Conservation (phyloP, 2,113 vertebrate genomes). For the Bucco capensis region DNA sequence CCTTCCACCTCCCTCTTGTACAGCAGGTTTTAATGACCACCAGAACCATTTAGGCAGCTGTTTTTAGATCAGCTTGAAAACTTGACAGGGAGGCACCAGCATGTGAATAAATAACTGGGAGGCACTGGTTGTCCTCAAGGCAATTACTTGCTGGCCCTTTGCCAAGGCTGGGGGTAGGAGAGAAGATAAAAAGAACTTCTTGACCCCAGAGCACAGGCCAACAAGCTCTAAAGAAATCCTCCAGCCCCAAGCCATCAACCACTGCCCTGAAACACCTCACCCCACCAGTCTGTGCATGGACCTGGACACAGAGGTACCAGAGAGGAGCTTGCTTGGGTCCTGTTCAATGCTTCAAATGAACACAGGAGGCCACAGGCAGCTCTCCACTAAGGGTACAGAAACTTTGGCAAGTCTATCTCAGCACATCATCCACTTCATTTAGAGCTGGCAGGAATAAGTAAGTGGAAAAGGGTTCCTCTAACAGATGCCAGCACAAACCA, state of each 20-base stretch:
- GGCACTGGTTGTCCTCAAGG: neutral
- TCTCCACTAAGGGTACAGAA: neutral
- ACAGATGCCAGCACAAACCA: neutral
- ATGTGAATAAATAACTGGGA: neutral
- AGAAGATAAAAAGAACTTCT: neutral
- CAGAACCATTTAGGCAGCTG: neutral
- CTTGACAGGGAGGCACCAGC: neutral
- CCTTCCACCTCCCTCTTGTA: neutral
- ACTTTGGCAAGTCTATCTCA: neutral
- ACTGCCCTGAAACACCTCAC: neutral
- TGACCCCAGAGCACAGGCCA: neutral
- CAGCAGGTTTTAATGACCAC: neutral
- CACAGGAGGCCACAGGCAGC: neutral
- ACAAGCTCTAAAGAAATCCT: neutral
- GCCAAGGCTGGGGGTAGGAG: neutral
- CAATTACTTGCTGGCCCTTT: neutral
- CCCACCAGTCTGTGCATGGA: accelerated
- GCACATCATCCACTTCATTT: neutral
- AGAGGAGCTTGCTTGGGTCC: neutral
- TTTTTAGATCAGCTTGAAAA: neutral
- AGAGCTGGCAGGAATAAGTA: neutral
- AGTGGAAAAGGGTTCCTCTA: neutral
- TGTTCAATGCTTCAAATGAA: accelerated
- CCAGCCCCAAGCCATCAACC: neutral
- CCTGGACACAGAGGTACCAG: accelerated